A percentile compares a stretch with the other conserved stretches of the same genome.
Conservation (phyloP, 92 coral and sea anemone species). For the Paragorgia papillata region DNA sequence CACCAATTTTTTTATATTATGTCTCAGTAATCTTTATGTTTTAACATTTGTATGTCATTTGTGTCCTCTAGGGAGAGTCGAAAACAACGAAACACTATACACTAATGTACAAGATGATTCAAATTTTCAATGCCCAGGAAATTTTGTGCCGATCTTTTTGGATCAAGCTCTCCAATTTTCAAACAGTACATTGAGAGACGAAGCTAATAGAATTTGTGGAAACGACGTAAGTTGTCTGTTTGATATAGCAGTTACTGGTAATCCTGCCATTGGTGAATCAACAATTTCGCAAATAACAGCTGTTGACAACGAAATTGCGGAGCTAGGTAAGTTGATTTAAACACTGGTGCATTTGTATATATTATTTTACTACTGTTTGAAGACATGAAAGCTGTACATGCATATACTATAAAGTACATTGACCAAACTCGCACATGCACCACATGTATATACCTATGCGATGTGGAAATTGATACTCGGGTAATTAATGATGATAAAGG, state of each 20-base stretch:
- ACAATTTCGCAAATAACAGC: conserved; percentile 47
- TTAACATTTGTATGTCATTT: background rate
- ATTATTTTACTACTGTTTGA: too few relatives aligned
- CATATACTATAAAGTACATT: too few relatives aligned
- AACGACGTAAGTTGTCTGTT: conserved; percentile 58
- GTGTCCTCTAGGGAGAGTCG: conserved; percentile 11
- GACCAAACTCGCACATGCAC: too few relatives aligned
- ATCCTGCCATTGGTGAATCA: conserved; percentile 56
- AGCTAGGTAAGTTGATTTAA: conserved; percentile 54
- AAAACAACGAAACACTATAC: background rate
- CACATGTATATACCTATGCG: too few relatives aligned
- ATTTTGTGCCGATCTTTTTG: conserved; percentile 59
- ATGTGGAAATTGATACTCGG: too few relatives aligned
- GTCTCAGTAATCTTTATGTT: background rate
- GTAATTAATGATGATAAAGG: too few relatives aligned
- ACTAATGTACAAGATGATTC: background rate
- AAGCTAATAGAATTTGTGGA: conserved; percentile 48
- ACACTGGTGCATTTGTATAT: too few relatives aligned
- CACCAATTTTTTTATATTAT: too few relatives aligned
- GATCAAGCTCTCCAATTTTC: conserved; percentile 47
- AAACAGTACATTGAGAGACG: conserved; percentile 26
- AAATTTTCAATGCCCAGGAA: background rate
- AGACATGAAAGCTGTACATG: too few relatives aligned
- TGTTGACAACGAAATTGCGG: conserved; percentile 58
- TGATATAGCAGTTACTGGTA: conserved; percentile 65